Percentiles rank a stretch among this genome's conserved stretches.
Conservation (phyloP, 2,888 invertebrate genomes). For the Drosophila mimica region DNA sequence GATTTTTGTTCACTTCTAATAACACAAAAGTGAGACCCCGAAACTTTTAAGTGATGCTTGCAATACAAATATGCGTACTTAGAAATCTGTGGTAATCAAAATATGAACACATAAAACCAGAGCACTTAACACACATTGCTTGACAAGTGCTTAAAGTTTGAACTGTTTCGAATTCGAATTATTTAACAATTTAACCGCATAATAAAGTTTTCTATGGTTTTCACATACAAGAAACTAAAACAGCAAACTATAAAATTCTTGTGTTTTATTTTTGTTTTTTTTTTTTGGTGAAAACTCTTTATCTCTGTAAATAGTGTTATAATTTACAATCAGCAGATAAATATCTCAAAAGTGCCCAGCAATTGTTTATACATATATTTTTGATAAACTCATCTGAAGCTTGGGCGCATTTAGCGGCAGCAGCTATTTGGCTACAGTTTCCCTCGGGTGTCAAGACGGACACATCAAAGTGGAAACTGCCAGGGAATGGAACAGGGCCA, state of each 20-base stretch:
- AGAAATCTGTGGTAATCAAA: conserved; percentile 22
- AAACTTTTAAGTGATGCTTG: conserved; percentile 74
- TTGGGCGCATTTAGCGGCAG: conserved; percentile 15
- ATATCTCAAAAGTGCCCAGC: not conserved
- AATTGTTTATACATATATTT: conserved; percentile 1
- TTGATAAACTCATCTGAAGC: conserved; percentile 3
- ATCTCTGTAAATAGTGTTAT: not conserved
- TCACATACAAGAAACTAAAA: not conserved
- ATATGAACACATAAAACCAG: conserved; percentile 2
- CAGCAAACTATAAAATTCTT: not conserved
- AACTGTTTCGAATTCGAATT: not conserved
- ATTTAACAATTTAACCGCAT: not conserved
- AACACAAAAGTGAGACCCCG: conserved; percentile 40
- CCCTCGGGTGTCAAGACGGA: conserved; percentile 22
- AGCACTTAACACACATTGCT: conserved; percentile 1
- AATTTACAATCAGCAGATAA: conserved; percentile 3
- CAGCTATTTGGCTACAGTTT: conserved; percentile 8
- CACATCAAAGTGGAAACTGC: conserved; percentile 47
- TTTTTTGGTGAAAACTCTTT: not conserved
- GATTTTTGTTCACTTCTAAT: conserved; percentile 41
- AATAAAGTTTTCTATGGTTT: not conserved
- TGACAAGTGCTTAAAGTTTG: not conserved
- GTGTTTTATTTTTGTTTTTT: not conserved
- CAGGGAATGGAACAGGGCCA: conserved; percentile 21
- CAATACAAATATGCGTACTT: conserved; percentile 32